Conservation (phyloP, 2,797 vertebrate species). For the Centropyge bicolor region DNA sequence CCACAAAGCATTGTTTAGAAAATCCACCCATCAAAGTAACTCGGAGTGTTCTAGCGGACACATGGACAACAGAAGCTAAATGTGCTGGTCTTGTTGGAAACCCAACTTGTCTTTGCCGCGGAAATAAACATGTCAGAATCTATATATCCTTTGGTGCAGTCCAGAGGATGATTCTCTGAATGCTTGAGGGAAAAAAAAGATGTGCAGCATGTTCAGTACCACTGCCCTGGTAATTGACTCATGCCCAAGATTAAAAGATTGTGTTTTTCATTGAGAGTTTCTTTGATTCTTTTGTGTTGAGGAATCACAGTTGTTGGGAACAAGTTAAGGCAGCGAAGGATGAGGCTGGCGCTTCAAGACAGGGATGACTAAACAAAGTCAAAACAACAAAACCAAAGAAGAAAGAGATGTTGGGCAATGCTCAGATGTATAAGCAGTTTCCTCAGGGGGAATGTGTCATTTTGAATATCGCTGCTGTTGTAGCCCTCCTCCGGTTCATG, state of each 20-base stretch:
- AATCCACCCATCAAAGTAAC: slow-evolving; percentile 56
- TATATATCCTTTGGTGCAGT: slow-evolving; percentile 73
- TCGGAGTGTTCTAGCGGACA: slow-evolving; percentile 70
- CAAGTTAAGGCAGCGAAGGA: slow-evolving; percentile 75
- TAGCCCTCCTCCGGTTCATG: slow-evolving; percentile 54
- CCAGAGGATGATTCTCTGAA: slow-evolving; percentile 75
- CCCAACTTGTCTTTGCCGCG: slow-evolving; percentile 69
- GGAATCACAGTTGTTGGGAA: slow-evolving; percentile 79
- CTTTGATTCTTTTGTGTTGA: slow-evolving; percentile 81
- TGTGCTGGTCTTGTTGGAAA: slow-evolving; percentile 68
- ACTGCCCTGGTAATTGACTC: slow-evolving; percentile 78
- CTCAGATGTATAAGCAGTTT: slow-evolving; percentile 73
- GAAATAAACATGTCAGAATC: slow-evolving; percentile 87
- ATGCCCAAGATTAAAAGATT: slow-evolving; percentile 80
- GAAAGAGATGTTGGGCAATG: slow-evolving; percentile 74
- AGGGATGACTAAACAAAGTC: slow-evolving; percentile 83
- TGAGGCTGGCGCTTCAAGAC: slow-evolving; percentile 73
- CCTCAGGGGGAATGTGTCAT: slow-evolving; percentile 70
- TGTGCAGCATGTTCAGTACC: slow-evolving; percentile 60
- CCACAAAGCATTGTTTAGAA: slow-evolving; percentile 60
- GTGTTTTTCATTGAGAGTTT: slow-evolving; percentile 73
- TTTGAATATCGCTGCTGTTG: slow-evolving; percentile 64
- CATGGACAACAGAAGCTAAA: slow-evolving; percentile 73
- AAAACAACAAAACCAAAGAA: slow-evolving; percentile 75
- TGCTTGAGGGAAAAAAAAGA: slow-evolving; percentile 28